phyloP scores from a whole-genome alignment of 1,140 invertebrate genomes.

The Myzus persicae region DNA sequence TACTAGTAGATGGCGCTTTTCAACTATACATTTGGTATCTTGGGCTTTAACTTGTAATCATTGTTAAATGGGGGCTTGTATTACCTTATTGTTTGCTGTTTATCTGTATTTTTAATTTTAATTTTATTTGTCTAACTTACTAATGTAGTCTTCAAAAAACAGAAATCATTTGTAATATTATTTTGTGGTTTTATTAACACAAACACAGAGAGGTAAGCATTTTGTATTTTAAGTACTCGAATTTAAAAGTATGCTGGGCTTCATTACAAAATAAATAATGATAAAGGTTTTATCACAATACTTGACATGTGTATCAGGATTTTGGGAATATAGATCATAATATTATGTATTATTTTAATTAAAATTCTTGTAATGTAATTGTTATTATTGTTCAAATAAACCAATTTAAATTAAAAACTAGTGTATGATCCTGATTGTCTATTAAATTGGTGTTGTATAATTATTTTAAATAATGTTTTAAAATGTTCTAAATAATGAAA shows the following conservation, averaged over 20 bases:
- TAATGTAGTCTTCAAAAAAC: not conserved
- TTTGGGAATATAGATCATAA: not conserved
- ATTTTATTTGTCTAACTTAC: not conserved
- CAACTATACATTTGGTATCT: not conserved
- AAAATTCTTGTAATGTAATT: not conserved
- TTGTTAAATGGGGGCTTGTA: not conserved
- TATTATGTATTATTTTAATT: not conserved
- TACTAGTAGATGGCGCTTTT: conserved; percentile 26
- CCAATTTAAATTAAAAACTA: too few relatives aligned
- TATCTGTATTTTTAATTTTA: not conserved
- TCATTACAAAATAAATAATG: not conserved
- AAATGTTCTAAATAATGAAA: too few relatives aligned
- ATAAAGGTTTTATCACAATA: not conserved
- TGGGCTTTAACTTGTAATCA: not conserved
- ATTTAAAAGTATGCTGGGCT: not conserved
- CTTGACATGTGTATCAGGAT: not conserved
- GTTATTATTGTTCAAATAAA: too few relatives aligned
- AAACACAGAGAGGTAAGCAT: not conserved
- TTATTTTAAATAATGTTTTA: too few relatives aligned
- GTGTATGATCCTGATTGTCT: too few relatives aligned
- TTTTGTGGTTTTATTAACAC: not conserved
- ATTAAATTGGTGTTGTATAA: too few relatives aligned
- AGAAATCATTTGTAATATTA: not conserved
- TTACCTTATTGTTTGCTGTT: not conserved
- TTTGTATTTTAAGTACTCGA: not conserved